phyloP scores from a whole-genome alignment of 1,140 invertebrate genomes.

The Drosophila gunungcola region DNA sequence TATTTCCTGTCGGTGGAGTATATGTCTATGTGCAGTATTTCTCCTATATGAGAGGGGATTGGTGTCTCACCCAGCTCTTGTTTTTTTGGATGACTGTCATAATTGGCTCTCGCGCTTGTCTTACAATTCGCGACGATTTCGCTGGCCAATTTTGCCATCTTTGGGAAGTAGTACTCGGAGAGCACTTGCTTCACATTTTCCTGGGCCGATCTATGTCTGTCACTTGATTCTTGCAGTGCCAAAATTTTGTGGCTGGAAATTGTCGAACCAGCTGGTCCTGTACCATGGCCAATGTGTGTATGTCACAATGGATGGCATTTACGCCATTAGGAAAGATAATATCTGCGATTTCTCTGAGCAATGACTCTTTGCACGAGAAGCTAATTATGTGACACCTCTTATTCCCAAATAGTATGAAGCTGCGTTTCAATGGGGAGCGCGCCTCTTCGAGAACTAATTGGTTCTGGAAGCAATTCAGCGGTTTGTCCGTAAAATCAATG shows the following conservation, averaged over 20 bases:
- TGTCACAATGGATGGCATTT: conserved; percentile 9
- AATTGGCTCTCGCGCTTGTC: conserved; percentile 16
- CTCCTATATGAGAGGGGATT: conserved; percentile 6
- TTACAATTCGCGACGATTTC: conserved; percentile 33
- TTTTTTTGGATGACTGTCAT: not conserved
- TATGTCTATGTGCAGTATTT: not conserved
- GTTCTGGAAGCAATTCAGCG: not conserved
- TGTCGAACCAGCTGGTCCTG: not conserved
- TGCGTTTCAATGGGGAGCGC: conserved; percentile 2
- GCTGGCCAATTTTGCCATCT: not conserved
- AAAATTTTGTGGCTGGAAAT: conserved; percentile 16
- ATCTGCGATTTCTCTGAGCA: conserved; percentile 1
- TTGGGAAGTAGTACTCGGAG: too few relatives aligned
- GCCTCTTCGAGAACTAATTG: not conserved
- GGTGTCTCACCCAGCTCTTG: conserved; percentile 7
- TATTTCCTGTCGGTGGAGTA: not conserved
- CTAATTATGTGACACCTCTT: conserved; percentile 2
- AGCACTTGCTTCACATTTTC: too few relatives aligned
- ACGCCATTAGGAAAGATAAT: conserved; percentile 5
- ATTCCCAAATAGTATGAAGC: conserved; percentile 2
- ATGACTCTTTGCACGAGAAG: conserved; percentile 13
- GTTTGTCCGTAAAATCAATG: not conserved
- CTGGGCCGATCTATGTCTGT: not conserved
- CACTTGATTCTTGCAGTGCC: conserved; percentile 9
- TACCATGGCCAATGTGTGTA: conserved; percentile 5